Conservation (phyloP, 1,140 invertebrate genomes). For the Halesus radiatus region DNA sequence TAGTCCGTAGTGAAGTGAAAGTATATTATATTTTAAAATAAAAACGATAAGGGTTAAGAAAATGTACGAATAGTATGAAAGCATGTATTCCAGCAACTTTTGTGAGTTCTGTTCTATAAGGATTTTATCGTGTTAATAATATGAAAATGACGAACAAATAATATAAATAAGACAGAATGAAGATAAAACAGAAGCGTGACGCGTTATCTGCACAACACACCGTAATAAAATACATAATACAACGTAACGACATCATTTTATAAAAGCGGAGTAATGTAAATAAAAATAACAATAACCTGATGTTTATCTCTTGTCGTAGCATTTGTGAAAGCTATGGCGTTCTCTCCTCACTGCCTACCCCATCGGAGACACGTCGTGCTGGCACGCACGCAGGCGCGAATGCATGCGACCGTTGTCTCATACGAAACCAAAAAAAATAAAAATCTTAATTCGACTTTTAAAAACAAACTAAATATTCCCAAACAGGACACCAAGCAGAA, state of each 20-base stretch:
- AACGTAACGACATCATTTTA: neutral
- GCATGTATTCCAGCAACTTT: too few relatives aligned
- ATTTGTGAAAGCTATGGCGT: slow-evolving; percentile 20
- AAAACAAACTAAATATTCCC: neutral
- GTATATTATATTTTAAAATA: too few relatives aligned
- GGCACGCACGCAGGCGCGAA: neutral
- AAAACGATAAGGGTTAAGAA: too few relatives aligned
- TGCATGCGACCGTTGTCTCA: neutral
- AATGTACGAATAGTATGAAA: too few relatives aligned
- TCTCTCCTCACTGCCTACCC: slow-evolving; percentile 25
- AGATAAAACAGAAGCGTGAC: neutral
- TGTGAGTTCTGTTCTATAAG: too few relatives aligned
- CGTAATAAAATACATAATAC: neutral
- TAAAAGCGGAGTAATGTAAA: neutral
- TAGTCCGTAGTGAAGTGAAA: too few relatives aligned
- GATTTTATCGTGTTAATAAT: too few relatives aligned
- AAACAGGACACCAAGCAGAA: neutral
- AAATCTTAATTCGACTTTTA: neutral
- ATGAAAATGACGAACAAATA: too few relatives aligned
- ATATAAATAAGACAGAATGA: too few relatives aligned
- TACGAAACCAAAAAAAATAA: neutral
- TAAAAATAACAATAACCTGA: slow-evolving; percentile 11
- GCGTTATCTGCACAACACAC: neutral
- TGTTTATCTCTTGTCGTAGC: slow-evolving; percentile 27
- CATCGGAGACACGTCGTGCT: neutral